Base-by-base conservation (phyloP, 1,140 invertebrate species). In the Hycleus phaleratus region DNA sequence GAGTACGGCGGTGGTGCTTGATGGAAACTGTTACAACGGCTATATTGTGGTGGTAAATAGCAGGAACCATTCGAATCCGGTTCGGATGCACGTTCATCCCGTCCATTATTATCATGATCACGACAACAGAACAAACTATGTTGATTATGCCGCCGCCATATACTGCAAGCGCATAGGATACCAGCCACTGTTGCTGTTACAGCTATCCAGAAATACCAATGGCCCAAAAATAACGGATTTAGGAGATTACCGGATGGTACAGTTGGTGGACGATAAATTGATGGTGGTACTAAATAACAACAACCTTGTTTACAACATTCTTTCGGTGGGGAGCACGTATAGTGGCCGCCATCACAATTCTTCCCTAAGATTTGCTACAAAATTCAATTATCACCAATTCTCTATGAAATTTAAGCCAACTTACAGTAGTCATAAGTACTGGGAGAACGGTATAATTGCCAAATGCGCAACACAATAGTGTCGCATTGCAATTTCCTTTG, bases 1-100 rank as follows among this genome's bases (percentile, higher is more conserved):
- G 85, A 85, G 73, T 92, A 92, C 0, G 88, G 88, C 54, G 82
- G 82, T 38, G 88, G 82, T 0, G 84, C 79, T 66, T 87, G 85
- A 63, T 87, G 84, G 64, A 90, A 86, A 44, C 86, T 90, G 52
- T 84, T 85, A 69, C 87, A 90, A 65, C 86, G 64, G 63, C 85
- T 87, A 66, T 89, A 90, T 63, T 86, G 83, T 1, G 87, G 87
- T 9, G 87, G 87, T 0, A 83, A 82, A 73, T 86, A 90, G 67
- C 84, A 86, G 6, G 86, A 87, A 38, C 83, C 84, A 4, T 85
- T 81, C 0, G 85, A 88, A 66, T 86, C 85, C 10, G 82, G 81
- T 61, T 88, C 85, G 1, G 85, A 87, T 66, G 77, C 72, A 56
- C 77, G 58, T 47, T 77, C 74, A 52, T 77, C 77, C 45, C 63